Evolutionary conservation across 2,797 vertebrate species (phyloP), one percentile per base, ranked within the genome.

Genomic region (Hypotaenidia philippensis): DNA sequence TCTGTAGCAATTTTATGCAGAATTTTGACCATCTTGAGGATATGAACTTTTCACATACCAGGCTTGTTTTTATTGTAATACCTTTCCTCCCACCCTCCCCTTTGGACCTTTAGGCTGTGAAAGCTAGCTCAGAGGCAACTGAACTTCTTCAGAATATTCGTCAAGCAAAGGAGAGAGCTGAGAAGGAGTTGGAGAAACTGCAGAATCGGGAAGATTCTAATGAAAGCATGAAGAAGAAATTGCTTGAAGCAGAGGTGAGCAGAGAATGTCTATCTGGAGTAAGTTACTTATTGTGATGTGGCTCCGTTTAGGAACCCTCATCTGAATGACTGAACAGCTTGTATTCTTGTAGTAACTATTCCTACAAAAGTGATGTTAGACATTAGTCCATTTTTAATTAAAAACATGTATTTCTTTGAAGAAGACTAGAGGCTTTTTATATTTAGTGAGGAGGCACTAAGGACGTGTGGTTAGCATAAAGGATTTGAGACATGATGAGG

Each of bases 101-200:
- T 69, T 36, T 81, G 83, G 81, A 55, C 69, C 26, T 56, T 75
- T 40, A 99, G 99, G 98, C 99, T 5, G 97, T 99, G 52, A 99
- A 99, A 97, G 99, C 99, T 59, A 99, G 98, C 89, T 98, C 99
- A 32, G 99, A 99, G 95, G 99, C 99, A 34, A 98, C 99, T 2
- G 99, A 99, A 93, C 98, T 99, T 56, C 98, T 99, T 79, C 99
- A 99, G 97, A 99, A 98, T 38, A 98, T 99, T 91, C 99, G 98
- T 72, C 97, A 99, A 96, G 98, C 99, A 29, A 99, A 99, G 96
- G 99, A 99, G 55, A 97, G 98, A 34, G 98, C 98, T 2, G 99
- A 99, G 94, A 98, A 99, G 29, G 99, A 99, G 83, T 80, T 99
- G 91, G 99, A 99, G 97, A 99, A 99, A 70, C 98, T 99, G 81